A percentile compares a stretch with the other conserved stretches of the same genome.
phyloP scores from a whole-genome alignment of 2,888 invertebrate genomes.

The Microctonus hyperodae region DNA sequence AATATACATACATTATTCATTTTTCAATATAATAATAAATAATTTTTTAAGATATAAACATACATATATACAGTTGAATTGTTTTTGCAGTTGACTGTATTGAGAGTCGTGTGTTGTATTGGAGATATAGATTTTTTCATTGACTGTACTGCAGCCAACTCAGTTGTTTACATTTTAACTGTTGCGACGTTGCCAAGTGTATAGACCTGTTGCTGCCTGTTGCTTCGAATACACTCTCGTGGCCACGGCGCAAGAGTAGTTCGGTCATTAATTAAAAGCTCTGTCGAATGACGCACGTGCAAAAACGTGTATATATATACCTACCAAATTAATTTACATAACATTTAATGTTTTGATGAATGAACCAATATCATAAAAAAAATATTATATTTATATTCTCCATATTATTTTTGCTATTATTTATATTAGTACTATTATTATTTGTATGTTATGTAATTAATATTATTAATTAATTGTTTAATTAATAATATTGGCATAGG shows the following conservation, averaged over 20 bases:
- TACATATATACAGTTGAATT: not conserved
- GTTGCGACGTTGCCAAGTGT: constrained; percentile 58
- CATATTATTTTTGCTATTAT: not conserved
- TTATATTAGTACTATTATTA: not conserved
- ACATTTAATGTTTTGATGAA: constrained; percentile 5
- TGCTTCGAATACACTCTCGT: constrained; percentile 10
- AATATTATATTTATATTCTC: not conserved
- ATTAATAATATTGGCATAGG: too few relatives aligned
- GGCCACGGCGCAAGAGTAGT: constrained; percentile 38
- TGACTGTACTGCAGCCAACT: constrained; percentile 54
- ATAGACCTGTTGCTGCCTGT: constrained; percentile 55
- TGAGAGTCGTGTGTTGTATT: not conserved
- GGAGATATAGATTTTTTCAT: constrained; percentile 6
- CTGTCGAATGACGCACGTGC: constrained; percentile 43
- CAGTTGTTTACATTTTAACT: constrained; percentile 62
- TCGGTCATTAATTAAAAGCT: constrained; percentile 53
- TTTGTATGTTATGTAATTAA: too few relatives aligned
- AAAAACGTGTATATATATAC: too few relatives aligned
- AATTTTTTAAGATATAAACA: not conserved
- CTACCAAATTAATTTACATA: constrained; percentile 45
- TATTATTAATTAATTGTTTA: too few relatives aligned
- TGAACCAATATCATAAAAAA: not conserved
- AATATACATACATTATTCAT: too few relatives aligned
- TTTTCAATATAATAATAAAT: too few relatives aligned
- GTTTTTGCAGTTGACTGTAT: not conserved